phyloP scores from a whole-genome alignment of 2,888 invertebrate genomes.

The Yponomeuta malinellus region DNA sequence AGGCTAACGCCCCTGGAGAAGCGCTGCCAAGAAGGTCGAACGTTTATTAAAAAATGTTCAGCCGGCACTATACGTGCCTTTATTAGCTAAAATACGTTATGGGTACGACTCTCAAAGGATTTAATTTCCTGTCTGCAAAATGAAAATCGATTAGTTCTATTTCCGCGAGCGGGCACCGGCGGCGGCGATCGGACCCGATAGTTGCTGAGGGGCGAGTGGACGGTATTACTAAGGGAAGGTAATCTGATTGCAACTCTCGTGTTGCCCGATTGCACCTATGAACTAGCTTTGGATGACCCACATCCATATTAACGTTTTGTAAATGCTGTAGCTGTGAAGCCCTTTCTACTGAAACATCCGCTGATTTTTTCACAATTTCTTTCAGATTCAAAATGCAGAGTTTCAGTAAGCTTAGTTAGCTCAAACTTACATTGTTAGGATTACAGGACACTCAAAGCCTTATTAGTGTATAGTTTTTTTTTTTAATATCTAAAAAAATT shows the following conservation, averaged over 20 bases:
- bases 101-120: slow-evolving; percentile 71
- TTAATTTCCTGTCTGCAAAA: slow-evolving; percentile 73
- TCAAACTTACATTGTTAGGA: too few species aligned
- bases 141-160: slow-evolving; percentile 76
- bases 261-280: not conserved
- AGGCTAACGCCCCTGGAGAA: slow-evolving; percentile 29
- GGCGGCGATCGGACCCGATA: slow-evolving; percentile 33
- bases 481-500: not conserved
- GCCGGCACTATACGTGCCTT: slow-evolving; percentile 47
- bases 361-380: too few species aligned
- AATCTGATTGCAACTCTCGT: slow-evolving; percentile 2
- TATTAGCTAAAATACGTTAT: slow-evolving; percentile 69
- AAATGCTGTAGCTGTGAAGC: too few species aligned
- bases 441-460: not conserved
- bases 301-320: too few species aligned
- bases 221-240: not conserved
- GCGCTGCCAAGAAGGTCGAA: slow-evolving; percentile 24
- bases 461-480: not conserved
- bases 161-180: slow-evolving; percentile 58
- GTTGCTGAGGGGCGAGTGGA: slow-evolving; percentile 35
- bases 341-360: too few species aligned
- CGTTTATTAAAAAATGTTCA: slow-evolving; percentile 31
- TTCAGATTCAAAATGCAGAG: too few species aligned
- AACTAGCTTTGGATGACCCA: too few species aligned
- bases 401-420: too few species aligned